These are phyloP conservation scores for Cryptocephalus primarius DNA, from an alignment of 2,888 invertebrate species.

Conservation along the genomic window DNA sequence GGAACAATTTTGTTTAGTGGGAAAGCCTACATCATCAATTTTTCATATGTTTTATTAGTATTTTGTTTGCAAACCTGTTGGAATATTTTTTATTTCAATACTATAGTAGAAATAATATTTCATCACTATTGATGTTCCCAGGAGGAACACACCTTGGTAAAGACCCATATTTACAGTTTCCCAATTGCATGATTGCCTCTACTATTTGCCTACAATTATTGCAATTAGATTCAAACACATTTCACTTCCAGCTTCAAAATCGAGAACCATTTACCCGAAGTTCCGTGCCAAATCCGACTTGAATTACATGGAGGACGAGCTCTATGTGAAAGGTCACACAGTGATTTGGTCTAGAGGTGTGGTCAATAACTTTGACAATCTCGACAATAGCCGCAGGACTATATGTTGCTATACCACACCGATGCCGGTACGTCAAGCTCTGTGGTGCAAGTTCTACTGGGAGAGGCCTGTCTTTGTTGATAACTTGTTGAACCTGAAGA, in stretches of 20 bases:
- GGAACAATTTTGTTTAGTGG: too few relatives aligned
- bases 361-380: slow-evolving; percentile 40
- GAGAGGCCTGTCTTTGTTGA: slow-evolving; percentile 41
- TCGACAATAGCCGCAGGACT: slow-evolving; percentile 43
- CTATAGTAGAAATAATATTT: too few relatives aligned
- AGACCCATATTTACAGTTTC: too few relatives aligned
- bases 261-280: neutral
- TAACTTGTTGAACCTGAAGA: slow-evolving; percentile 30
- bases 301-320: slow-evolving; percentile 65
- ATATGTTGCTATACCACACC: slow-evolving; percentile 72
- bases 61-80: too few relatives aligned
- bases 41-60: too few relatives aligned
- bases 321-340: slow-evolving; percentile 75
- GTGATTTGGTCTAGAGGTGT: slow-evolving; percentile 69
- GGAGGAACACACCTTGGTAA: too few relatives aligned
- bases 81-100: too few relatives aligned
- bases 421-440: slow-evolving; percentile 68
- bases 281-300: slow-evolving; percentile 14
- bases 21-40: neutral
- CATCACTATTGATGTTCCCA: too few relatives aligned
- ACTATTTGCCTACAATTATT: too few relatives aligned
- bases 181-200: too few relatives aligned
- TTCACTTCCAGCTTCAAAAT: too few relatives aligned
- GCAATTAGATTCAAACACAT: too few relatives aligned
- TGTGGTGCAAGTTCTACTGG: slow-evolving; percentile 58